These are phyloP conservation scores for Amphiprion ocellaris DNA, from an alignment of 2,113 vertebrate species.

Conservation along the genomic window DNA sequence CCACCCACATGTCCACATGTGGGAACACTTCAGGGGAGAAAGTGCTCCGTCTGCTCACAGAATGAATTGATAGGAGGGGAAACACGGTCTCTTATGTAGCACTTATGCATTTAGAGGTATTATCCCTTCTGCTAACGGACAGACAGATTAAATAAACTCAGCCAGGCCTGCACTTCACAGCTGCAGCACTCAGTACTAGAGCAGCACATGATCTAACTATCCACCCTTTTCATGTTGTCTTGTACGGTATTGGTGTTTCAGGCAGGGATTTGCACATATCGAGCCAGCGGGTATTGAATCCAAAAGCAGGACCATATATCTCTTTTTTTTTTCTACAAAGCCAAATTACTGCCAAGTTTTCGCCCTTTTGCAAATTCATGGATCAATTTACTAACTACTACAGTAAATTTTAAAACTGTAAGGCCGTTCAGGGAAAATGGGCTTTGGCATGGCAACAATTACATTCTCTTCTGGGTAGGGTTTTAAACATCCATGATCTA, in stretches of 20 bases:
- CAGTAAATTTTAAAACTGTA: conserved; percentile 20
- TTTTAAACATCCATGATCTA: conserved; percentile 5
- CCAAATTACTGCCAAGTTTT: conserved; percentile 34
- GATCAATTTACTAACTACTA: conserved; percentile 39
- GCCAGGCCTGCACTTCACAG: background rate
- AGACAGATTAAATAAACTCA: conserved; percentile 40
- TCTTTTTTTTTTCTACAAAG: background rate
- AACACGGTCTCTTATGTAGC: conserved; percentile 19
- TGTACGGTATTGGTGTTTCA: background rate
- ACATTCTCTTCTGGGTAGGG: conserved; percentile 11
- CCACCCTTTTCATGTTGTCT: background rate
- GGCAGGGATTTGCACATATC: background rate
- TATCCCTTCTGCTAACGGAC: conserved; percentile 31
- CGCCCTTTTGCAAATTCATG: conserved; percentile 9
- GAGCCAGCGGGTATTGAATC: conserved; percentile 4
- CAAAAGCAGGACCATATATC: conserved; percentile 6
- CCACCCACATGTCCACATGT: conserved; percentile 69
- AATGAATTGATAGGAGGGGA: conserved; percentile 24
- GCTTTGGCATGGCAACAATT: conserved; percentile 22
- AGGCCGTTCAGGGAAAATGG: conserved; percentile 13
- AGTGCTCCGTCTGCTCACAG: conserved; percentile 18
- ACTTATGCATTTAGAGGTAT: conserved; percentile 26
- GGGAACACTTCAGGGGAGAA: conserved; percentile 60
- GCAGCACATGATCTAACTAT: background rate
- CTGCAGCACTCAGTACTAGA: background rate